Base-by-base conservation (phyloP, 2,888 invertebrate genomes). In the Acanthopleura granulata region DNA sequence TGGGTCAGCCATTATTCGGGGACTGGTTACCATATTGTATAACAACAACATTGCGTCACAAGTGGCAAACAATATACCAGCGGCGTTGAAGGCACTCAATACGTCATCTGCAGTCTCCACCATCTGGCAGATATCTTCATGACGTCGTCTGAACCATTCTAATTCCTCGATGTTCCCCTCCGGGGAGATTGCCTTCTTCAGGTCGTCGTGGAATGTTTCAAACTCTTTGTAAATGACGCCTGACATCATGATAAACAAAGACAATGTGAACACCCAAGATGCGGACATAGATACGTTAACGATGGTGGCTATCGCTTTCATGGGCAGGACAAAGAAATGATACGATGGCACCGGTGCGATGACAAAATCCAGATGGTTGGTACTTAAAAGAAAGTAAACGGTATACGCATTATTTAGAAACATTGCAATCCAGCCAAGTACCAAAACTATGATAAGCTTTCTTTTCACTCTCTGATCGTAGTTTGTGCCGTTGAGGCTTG, bases 21-120 rank as follows among this genome's bases (percentile, higher is more conserved):
- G n/a, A 6, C 22, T 18, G n/a, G n/a, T 6, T 57, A 57, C 57
- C 6, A 57, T 12, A 12, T 12, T 57, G 12, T 57, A 57, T 22
- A 57, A 57, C 57, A 57, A 18, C 66, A 66, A 66, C 66, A 66
- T 66, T 27, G 22, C 66, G 4, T 6, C 29, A 66, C 66, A 66
- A 15, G 29, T 66, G 29, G 25, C 4, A 6, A 66, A 66, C 29
- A 22, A 22, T 3, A 66, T 22, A 1, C 27, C 66, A 66, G 27
- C 18, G 25, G 16, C 29, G 29, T 66, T 66, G 29, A 66, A 66
- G 16, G 29, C 29, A 16, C 16, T 16, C 16, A 66, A 27, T 6
- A 27, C 25, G 14, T 66, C 25, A 27, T 66, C 29, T 27, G 66
- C 66, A 66, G 4, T 66, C 9, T 66, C 66, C 66, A 66, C 66